Evolutionary conservation across 2,797 vertebrate genomes (phyloP).

Genomic region (Orestias chungarensis): DNA sequence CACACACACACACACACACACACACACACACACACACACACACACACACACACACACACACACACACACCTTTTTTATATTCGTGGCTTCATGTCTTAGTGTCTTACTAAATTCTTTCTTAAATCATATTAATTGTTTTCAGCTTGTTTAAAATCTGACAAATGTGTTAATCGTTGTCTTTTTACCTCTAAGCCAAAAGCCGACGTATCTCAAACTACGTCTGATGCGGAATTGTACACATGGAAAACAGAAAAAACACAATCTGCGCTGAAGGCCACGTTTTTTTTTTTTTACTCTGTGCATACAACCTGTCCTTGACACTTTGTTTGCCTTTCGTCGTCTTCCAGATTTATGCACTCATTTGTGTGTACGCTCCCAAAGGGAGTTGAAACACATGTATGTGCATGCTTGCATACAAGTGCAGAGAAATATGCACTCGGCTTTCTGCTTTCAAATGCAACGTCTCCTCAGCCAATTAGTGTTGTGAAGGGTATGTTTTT

Average conservation of each 20-base stretch:
- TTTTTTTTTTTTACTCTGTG: constrained; percentile 38
- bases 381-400: constrained; percentile 30
- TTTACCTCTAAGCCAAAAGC: constrained; percentile 21
- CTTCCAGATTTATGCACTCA: constrained; percentile 51
- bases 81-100: background rate
- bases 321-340: constrained; percentile 34
- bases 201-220: constrained; percentile 26
- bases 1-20: too few relatives aligned
- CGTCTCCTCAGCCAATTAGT: constrained; percentile 79
- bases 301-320: constrained; percentile 52
- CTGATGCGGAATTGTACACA: constrained; percentile 22
- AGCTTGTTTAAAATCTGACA: constrained; percentile 19
- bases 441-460: constrained; percentile 62
- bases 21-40: too few relatives aligned
- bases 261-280: constrained; percentile 36
- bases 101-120: constrained; percentile 1
- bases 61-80: constrained; percentile 35
- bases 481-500: constrained; percentile 74
- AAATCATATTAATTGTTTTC: background rate
- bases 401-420: constrained; percentile 20
- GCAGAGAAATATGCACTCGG: constrained; percentile 37
- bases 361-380: constrained; percentile 53
- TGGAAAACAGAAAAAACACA: constrained; percentile 9
- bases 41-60: too few relatives aligned
- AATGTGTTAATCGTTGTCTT: constrained; percentile 17